A percentile compares a stretch with the other conserved stretches of the same genome.
These are phyloP conservation scores for Lota lota DNA, from an alignment of 2,113 vertebrate species.

Conservation along the genomic window DNA sequence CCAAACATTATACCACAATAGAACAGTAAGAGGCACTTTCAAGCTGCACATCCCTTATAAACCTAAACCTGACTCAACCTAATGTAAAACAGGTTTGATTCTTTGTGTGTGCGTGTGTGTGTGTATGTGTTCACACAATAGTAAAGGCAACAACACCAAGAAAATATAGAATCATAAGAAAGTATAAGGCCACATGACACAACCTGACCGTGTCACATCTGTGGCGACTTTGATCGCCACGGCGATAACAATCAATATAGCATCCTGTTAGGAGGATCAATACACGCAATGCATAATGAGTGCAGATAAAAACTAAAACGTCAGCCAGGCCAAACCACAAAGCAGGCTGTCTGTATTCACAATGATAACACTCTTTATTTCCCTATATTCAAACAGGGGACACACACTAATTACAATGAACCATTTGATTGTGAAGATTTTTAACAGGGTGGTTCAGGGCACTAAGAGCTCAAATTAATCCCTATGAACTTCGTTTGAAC, in stretches of 20 bases:
- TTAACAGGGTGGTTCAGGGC: no score
- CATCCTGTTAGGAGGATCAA: slow-evolving; percentile 10
- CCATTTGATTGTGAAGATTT: slow-evolving; percentile 38
- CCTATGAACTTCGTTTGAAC: no score
- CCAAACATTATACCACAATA: no score
- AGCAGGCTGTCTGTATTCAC: slow-evolving; percentile 6
- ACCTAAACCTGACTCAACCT: no score
- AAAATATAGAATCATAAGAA: neutral
- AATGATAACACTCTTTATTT: slow-evolving; percentile 20
- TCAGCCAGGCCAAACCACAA: slow-evolving; percentile 32
- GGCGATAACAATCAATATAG: slow-evolving; percentile 13
- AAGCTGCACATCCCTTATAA: no score
- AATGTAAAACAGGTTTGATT: neutral
- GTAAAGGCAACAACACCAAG: neutral
- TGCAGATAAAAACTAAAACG: slow-evolving; percentile 24
- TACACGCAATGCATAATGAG: slow-evolving; percentile 21
- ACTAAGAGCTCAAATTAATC: no score
- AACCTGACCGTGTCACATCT: no score
- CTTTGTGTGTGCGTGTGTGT: neutral
- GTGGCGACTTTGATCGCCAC: neutral
- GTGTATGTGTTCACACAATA: neutral
- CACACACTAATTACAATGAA: slow-evolving; percentile 43
- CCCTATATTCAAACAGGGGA: slow-evolving; percentile 12
- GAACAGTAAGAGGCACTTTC: no score
- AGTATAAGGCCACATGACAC: no score